A percentile compares a stretch with the other conserved stretches of the same genome.
phyloP scores from a whole-genome alignment of 2,113 vertebrate species.

The Notechis scutatus region DNA sequence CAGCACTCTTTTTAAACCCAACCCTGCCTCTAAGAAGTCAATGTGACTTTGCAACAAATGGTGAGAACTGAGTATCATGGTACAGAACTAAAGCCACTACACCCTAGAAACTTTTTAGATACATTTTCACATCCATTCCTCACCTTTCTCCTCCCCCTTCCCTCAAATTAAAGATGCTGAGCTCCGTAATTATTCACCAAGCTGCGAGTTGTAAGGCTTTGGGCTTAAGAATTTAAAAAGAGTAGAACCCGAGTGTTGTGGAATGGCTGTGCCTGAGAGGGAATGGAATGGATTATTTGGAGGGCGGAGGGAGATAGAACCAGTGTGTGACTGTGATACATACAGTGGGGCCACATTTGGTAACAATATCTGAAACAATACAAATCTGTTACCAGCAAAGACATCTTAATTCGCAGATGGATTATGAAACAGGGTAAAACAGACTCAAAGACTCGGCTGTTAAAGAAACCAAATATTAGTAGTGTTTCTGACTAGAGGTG shows the following conservation, averaged over 20 bases:
- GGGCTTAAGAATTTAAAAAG: not conserved
- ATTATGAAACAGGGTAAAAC: not conserved
- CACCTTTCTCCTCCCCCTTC: not conserved
- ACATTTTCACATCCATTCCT: not conserved
- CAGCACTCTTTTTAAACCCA: not conserved
- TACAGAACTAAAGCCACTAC: not conserved
- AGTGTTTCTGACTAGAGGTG: not conserved
- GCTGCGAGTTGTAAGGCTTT: not conserved
- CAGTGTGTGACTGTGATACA: not conserved
- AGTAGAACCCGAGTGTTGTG: not conserved
- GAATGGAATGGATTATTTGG: not conserved
- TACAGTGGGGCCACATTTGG: not conserved
- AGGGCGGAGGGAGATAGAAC: not conserved
- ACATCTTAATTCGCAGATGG: not conserved
- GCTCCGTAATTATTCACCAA: not conserved
- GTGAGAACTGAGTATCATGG: not conserved
- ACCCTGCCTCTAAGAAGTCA: not conserved
- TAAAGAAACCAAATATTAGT: not conserved
- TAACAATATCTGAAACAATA: not conserved
- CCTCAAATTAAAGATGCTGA: not conserved
- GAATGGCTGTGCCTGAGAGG: not conserved
- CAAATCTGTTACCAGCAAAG: not conserved
- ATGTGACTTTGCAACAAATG: not conserved
- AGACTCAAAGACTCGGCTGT: not conserved
- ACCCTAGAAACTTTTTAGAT: not conserved